These are phyloP conservation scores for Argya squamiceps DNA, from an alignment of 2,797 vertebrate genomes.

Conservation along the genomic window DNA sequence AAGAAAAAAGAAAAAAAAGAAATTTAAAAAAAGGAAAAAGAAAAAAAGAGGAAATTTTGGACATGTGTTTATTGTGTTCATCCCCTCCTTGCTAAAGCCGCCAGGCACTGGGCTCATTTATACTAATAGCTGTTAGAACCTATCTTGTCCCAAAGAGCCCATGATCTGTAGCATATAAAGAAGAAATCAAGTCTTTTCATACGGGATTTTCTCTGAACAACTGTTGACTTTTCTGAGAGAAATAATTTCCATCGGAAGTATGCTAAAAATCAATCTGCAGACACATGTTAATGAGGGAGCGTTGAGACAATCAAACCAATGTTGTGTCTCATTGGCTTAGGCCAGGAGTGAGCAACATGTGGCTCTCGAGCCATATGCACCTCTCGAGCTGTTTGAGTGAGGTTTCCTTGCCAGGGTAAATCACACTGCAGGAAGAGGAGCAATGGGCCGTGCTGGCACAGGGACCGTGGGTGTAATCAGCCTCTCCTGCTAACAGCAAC, in stretches of 20 bases:
- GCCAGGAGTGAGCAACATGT: slow-evolving; percentile 4
- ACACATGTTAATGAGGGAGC: background rate
- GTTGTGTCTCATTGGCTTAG: background rate
- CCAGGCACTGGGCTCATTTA: background rate
- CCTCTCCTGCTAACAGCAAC: background rate
- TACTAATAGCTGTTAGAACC: background rate
- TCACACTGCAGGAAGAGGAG: background rate
- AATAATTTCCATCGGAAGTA: background rate
- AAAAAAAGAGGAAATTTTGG: background rate
- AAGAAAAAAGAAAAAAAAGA: too few relatives aligned
- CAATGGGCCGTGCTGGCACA: slow-evolving; percentile 42
- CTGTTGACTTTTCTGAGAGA: slow-evolving; percentile 3
- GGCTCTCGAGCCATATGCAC: slow-evolving; percentile 14
- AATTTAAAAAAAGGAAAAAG: too few relatives aligned
- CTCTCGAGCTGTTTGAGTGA: background rate
- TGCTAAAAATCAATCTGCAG: background rate
- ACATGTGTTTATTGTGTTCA: background rate
- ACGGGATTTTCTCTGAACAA: background rate
- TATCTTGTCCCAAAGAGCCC: background rate
- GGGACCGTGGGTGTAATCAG: slow-evolving; percentile 9
- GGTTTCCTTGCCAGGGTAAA: slow-evolving; percentile 17
- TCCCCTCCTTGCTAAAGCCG: background rate
- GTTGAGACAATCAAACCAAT: background rate
- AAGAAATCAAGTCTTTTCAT: background rate
- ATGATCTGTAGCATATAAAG: background rate